Conservation (phyloP, 2,113 vertebrate genomes). For the Felis catus region DNA sequence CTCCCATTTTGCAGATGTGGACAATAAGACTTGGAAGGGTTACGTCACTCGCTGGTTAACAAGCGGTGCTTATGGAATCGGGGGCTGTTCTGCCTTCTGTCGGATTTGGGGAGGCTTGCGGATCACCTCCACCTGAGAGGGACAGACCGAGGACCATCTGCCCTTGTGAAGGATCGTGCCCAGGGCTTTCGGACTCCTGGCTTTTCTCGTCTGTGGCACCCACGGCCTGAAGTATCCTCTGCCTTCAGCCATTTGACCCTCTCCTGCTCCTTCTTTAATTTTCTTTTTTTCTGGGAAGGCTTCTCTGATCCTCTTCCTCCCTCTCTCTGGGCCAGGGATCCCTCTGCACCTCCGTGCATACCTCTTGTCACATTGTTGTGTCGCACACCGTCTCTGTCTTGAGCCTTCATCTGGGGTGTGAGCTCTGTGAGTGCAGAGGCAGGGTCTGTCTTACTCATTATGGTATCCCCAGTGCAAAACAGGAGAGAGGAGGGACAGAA, state of each 20-base stretch:
- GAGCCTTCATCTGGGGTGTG: not conserved
- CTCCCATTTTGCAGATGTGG: not conserved
- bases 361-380: not conserved
- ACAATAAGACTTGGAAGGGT: not conserved
- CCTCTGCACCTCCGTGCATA: not conserved
- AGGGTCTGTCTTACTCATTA: not conserved
- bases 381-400: not conserved
- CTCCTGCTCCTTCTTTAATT: not conserved
- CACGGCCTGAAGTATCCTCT: not conserved
- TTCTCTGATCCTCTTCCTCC: not conserved
- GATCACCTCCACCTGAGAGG: fast-evolving
- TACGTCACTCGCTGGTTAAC: not conserved
- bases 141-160: not conserved
- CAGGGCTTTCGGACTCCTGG: not conserved
- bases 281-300: not conserved
- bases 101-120: not conserved
- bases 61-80: not conserved
- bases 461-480: not conserved
- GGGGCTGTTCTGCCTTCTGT: not conserved
- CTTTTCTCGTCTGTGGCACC: not conserved
- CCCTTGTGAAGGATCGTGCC: not conserved
- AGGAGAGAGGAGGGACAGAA: not conserved
- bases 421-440: not conserved
- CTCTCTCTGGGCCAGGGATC: not conserved
- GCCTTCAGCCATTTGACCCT: not conserved